Conservation (phyloP, 2,888 invertebrate genomes). For the Dryobota labecula region DNA sequence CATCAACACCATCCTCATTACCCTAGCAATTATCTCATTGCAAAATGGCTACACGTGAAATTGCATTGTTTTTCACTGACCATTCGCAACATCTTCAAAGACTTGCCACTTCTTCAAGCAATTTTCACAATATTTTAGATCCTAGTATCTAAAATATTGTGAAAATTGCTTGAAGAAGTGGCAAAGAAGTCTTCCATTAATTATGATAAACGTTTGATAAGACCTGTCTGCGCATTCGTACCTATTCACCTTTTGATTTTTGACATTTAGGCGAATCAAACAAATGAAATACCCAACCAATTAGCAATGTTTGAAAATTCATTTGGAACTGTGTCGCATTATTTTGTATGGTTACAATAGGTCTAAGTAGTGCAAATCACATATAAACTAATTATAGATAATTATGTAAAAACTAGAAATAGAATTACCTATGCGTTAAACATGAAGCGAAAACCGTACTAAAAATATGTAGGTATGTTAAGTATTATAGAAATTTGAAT, state of each 20-base stretch:
- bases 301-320: neutral
- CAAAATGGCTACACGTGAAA: neutral
- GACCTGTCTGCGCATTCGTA: neutral
- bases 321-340: neutral
- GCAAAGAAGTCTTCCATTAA: too few relatives aligned
- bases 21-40: neutral
- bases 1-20: neutral
- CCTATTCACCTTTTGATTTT: too few relatives aligned
- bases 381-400: too few relatives aligned
- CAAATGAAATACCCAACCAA: neutral
- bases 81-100: neutral
- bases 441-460: neutral
- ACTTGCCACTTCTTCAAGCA: too few relatives aligned
- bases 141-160: too few relatives aligned
- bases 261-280: too few relatives aligned
- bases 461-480: too few relatives aligned
- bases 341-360: neutral
- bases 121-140: neutral
- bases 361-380: neutral
- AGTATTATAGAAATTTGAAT: neutral
- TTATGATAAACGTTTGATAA: neutral
- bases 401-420: neutral
- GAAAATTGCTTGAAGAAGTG: too few relatives aligned
- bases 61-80: neutral
- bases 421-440: neutral